Evolutionary conservation across 2,113 vertebrate genomes (phyloP).

Genomic region (Oreochromis niloticus): DNA sequence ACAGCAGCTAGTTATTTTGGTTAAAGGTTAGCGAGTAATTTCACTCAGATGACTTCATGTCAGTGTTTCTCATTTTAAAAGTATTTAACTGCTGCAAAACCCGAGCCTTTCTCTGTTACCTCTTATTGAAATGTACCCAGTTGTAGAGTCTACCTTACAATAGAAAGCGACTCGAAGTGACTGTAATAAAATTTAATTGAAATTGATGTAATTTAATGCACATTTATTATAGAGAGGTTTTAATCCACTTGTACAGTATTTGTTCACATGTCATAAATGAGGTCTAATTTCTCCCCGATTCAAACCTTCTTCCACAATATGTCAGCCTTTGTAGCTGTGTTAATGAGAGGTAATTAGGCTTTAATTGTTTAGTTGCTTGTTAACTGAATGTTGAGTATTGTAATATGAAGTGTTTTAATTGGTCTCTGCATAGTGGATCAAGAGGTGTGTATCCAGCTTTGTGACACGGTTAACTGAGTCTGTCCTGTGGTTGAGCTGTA

Average conservation of each 20-base stretch:
- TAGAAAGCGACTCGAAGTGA: background rate
- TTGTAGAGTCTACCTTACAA: background rate
- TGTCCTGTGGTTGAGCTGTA: background rate
- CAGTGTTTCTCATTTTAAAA: background rate
- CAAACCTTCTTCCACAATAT: background rate
- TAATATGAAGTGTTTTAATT: constrained; percentile 42
- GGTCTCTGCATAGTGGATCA: background rate
- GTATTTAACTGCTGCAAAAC: background rate
- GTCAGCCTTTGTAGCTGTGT: background rate
- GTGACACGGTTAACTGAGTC: constrained; percentile 15
- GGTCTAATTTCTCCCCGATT: background rate
- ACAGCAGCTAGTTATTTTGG: background rate
- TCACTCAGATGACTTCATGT: background rate
- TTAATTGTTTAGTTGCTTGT: constrained; percentile 43
- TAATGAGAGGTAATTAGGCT: constrained; percentile 30
- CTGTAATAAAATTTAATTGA: background rate
- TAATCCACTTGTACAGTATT: background rate
- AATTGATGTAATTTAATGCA: background rate
- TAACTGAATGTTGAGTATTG: constrained; percentile 5
- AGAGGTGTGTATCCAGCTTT: background rate
- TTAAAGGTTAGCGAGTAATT: background rate
- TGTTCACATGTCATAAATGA: background rate
- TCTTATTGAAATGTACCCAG: background rate
- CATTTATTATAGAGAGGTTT: background rate
- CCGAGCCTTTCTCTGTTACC: background rate